Conservation (phyloP, 2,113 vertebrate species). For the Nettapus auritus region DNA sequence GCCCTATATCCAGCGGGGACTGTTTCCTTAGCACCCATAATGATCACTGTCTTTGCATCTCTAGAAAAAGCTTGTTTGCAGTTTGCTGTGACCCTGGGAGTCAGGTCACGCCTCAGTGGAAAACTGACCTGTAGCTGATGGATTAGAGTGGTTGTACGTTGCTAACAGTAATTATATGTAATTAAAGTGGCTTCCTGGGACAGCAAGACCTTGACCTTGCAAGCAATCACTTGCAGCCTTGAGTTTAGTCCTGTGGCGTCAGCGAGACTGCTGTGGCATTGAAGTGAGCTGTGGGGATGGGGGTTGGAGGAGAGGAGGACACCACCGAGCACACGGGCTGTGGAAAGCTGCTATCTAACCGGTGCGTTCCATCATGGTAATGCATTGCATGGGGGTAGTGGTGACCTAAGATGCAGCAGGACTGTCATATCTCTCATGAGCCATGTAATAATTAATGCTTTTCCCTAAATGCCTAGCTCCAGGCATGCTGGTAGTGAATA, state of each 20-base stretch:
- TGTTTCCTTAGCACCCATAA: not conserved
- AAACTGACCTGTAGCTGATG: not conserved
- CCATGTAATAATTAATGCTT: not conserved
- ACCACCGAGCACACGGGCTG: fast-evolving
- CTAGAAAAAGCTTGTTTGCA: not conserved
- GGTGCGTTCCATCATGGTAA: not conserved
- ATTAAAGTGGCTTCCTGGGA: not conserved
- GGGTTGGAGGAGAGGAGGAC: not conserved
- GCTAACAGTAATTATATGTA: not conserved
- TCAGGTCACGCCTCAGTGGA: not conserved
- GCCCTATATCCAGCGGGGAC: not conserved
- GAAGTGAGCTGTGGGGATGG: fast-evolving
- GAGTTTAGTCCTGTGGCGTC: not conserved
- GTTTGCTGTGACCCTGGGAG: not conserved
- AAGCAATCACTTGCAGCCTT: not conserved
- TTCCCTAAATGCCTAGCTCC: not conserved
- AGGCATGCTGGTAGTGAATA: not conserved
- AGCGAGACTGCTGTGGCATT: not conserved
- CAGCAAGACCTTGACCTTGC: not conserved
- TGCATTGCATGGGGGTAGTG: not conserved
- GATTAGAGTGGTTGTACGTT: not conserved
- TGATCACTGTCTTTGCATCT: not conserved
- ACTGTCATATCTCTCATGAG: not conserved
- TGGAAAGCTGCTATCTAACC: not conserved
- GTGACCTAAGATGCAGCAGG: not conserved